Percentiles rank a stretch among this genome's conserved stretches.
These are phyloP conservation scores for Apodemia duryi DNA, from an alignment of 2,888 invertebrate genomes.

Conservation along the genomic window DNA sequence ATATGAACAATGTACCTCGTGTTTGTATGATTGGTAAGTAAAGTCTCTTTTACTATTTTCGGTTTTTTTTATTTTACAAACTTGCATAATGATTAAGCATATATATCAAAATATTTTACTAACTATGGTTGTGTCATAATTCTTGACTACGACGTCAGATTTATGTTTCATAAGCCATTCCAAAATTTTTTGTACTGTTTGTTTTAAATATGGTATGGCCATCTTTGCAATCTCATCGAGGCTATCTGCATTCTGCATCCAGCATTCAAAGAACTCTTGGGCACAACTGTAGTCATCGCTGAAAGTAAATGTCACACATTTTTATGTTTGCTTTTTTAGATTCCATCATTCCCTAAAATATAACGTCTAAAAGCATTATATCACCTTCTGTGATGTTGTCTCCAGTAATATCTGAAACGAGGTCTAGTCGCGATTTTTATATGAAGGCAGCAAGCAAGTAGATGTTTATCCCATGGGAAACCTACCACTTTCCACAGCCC, in stretches of 20 bases:
- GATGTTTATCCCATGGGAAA: too few relatives aligned
- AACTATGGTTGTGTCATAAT: conserved; percentile 52
- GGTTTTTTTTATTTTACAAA: too few relatives aligned
- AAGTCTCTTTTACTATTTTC: too few relatives aligned
- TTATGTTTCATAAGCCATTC: conserved; percentile 55
- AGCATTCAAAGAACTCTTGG: conserved; percentile 48
- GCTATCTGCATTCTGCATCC: conserved; percentile 49
- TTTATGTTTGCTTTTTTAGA: neutral
- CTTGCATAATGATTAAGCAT: too few relatives aligned
- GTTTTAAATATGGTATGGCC: conserved; percentile 49
- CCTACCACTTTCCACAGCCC: too few relatives aligned
- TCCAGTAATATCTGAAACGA: too few relatives aligned
- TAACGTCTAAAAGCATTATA: too few relatives aligned
- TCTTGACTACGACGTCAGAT: conserved; percentile 49
- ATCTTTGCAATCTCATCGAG: conserved; percentile 51
- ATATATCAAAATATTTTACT: conserved; percentile 29
- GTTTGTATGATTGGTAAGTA: too few relatives aligned
- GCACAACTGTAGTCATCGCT: conserved; percentile 59
- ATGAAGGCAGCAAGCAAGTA: too few relatives aligned
- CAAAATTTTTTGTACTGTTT: conserved; percentile 48
- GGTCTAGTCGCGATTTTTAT: too few relatives aligned
- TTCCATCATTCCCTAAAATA: neutral
- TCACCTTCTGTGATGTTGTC: too few relatives aligned
- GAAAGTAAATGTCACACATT: conserved; percentile 25
- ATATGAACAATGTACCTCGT: too few relatives aligned